phyloP scores from a whole-genome alignment of 2,113 vertebrate species.

The Corythornis madagascariensis region DNA sequence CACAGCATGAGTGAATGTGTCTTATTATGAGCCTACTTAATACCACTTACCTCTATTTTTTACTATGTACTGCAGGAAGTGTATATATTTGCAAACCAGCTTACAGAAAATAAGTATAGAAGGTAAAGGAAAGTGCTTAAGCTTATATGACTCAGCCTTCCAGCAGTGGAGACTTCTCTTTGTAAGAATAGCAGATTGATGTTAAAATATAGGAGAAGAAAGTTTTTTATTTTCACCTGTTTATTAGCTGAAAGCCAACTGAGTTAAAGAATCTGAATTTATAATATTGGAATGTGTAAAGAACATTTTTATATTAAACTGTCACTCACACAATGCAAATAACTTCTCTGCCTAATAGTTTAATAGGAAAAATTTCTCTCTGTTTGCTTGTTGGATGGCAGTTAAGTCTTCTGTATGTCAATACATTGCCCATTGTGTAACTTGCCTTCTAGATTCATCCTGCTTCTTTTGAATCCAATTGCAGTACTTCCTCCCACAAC shows the following conservation, averaged over 20 bases:
- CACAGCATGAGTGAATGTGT: constrained; percentile 41
- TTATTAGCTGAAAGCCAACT: constrained; percentile 53
- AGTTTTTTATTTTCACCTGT: constrained; percentile 28
- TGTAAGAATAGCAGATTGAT: constrained; percentile 46
- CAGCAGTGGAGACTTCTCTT: constrained; percentile 48
- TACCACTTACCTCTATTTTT: constrained; percentile 71
- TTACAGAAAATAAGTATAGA: constrained; percentile 61
- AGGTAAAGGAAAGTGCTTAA: constrained; percentile 50
- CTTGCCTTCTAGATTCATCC: not conserved
- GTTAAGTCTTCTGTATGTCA: not conserved
- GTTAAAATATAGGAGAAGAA: constrained; percentile 48
- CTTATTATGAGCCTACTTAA: constrained; percentile 51
- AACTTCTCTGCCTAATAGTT: not conserved
- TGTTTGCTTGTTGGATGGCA: not conserved
- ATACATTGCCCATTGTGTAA: not conserved
- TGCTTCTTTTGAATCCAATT: not conserved
- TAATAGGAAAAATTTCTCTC: not conserved
- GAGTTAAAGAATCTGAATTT: not conserved
- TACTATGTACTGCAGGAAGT: constrained; percentile 37
- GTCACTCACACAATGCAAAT: not conserved
- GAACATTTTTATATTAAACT: not conserved
- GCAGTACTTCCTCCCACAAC: not conserved
- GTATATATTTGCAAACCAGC: constrained; percentile 70
- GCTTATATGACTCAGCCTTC: constrained; percentile 32
- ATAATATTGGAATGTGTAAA: not conserved